Conservation (phyloP, 2,888 invertebrate species). For the Selenia dentaria region DNA sequence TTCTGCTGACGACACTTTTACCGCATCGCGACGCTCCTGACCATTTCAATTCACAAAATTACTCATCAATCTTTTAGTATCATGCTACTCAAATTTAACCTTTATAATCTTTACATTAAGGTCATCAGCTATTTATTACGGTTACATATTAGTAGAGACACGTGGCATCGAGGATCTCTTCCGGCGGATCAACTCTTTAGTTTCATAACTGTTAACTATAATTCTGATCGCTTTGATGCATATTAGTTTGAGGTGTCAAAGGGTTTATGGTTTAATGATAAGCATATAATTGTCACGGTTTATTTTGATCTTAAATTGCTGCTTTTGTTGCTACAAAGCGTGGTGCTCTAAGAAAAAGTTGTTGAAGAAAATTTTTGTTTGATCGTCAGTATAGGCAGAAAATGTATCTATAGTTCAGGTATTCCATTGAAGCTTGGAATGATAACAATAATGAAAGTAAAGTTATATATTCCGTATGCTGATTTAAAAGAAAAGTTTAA, state of each 20-base stretch:
- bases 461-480: no score
- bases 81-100: constrained; percentile 10
- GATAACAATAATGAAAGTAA: no score
- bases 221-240: constrained; percentile 66
- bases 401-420: no score
- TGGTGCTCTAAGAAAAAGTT: no score
- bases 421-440: no score
- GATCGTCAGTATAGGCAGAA: no score
- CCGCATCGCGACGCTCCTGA: constrained; percentile 43
- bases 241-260: constrained; percentile 52
- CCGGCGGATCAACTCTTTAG: constrained; percentile 70
- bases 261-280: constrained; percentile 33
- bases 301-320: not conserved
- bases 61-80: not conserved
- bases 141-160: constrained; percentile 1
- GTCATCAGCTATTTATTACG: not conserved
- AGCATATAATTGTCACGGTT: constrained; percentile 21
- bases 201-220: constrained; percentile 66
- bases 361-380: no score
- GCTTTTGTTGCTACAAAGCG: not conserved
- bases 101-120: constrained; percentile 8
- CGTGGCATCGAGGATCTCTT: constrained; percentile 46
- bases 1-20: constrained; percentile 76
- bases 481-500: no score
- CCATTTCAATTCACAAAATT: constrained; percentile 32